Base-by-base conservation (phyloP, 2,113 vertebrate species). In the Sitta europaea region DNA sequence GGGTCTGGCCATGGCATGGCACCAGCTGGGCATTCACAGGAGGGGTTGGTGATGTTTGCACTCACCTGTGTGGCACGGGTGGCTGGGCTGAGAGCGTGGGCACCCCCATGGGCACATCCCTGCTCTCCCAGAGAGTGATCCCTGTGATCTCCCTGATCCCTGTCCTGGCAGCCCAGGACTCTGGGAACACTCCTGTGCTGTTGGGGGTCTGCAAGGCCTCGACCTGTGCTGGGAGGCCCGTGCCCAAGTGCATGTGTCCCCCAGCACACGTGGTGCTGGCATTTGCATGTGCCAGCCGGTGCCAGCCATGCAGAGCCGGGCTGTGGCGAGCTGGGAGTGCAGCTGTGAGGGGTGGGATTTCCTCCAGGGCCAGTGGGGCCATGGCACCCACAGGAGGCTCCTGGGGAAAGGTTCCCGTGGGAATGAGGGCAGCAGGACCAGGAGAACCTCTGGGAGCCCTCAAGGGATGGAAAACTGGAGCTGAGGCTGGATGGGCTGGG, bases 141-240 rank as follows among this genome's bases (percentile, higher is more conserved):
- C n/a, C n/a, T n/a, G n/a, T n/a, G n/a, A n/a, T n/a, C n/a, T n/a
- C n/a, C 36, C 58, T 43, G 45, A 65, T 6, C 50, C 18, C 27
- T 14, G 45, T 35, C 22, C 48, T 29, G 43, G 33, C 48, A 40
- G 35, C 48, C 74, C 68, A 35, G 35, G 31, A 24, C 54, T 7
- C 6, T 1, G 6, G 29, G 63, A 23, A 20, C 2, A 0, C 23
- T 25, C 23, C 6, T 0, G 2, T 24, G 71, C 1, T 4, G 40
- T 17, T 36, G 38, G 14, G 63, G 70, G 35, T 13, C n/a, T 0
- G 2, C 0, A 3, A 6, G 0, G 1, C 35, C 15, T 42, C 1
- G 0, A 12, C 0, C 9, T 3, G 58, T 8, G 2, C 45, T 18
- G 1, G 9, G 48, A 36, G 8, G 40, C 8, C 0, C 2, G 0